Conservation (phyloP, 2,113 vertebrate genomes). For the Lasiurus cinereus region DNA sequence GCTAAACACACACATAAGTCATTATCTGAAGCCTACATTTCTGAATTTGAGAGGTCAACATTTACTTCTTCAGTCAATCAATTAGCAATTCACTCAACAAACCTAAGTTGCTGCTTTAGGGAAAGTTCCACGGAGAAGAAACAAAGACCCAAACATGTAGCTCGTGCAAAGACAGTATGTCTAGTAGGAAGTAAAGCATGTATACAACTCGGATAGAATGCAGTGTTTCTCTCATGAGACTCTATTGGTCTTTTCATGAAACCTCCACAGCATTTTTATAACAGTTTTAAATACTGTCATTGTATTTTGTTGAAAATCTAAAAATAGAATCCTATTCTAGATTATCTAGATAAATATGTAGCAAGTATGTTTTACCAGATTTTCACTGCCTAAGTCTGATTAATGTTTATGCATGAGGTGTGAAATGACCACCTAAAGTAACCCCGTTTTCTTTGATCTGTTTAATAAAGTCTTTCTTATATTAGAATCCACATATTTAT, state of each 20-base stretch:
- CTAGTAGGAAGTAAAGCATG: not conserved
- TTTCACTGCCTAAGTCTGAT: not conserved
- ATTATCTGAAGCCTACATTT: not conserved
- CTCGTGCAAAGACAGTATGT: not conserved
- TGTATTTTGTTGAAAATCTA: not conserved
- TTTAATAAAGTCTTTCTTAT: not conserved
- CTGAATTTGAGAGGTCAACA: not conserved
- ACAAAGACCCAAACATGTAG: not conserved
- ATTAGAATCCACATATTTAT: not conserved
- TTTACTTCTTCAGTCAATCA: not conserved
- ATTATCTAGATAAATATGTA: not conserved
- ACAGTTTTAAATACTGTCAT: not conserved
- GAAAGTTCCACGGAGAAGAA: not conserved
- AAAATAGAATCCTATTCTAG: not conserved
- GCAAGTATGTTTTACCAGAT: not conserved
- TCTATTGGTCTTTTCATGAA: not conserved
- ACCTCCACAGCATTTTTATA: not conserved
- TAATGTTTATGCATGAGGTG: not conserved
- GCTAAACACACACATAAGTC: not conserved
- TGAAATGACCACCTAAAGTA: constrained; percentile 22
- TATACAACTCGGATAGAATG: not conserved
- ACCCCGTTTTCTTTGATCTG: not conserved
- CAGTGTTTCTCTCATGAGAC: not conserved
- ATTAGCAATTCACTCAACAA: not conserved
- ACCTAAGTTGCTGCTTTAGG: not conserved